Evolutionary conservation across 2,888 invertebrate genomes (phyloP), one percentile per base, ranked within the genome.

Genomic region (Biston stratarius): DNA sequence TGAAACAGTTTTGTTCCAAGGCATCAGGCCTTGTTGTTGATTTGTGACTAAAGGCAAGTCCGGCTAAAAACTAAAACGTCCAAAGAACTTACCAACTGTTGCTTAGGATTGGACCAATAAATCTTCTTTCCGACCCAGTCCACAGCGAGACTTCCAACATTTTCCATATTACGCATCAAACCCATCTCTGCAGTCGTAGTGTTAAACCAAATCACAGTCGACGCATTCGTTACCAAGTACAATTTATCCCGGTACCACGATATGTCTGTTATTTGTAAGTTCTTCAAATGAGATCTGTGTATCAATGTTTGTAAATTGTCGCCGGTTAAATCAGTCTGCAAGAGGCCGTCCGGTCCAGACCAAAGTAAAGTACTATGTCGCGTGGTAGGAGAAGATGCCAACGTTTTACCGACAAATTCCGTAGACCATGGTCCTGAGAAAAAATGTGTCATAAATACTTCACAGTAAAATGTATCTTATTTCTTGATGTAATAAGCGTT

Each of bases 51-150:
- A 24, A 24, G n/a, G n/a, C 24, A 24, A 24, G 24, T 24, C 24
- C 24, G 24, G 24, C 24, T 24, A 24, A 24, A 24, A 24, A 24
- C 24, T 24, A 70, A 52, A 14, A 0, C 34, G 8, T 6, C 9
- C 38, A 24, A 15, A 47, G 14, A 38, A 53, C 95, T 94, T 92
- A 98, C 97, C 94, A 97, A 92, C 86, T 97, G 97, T 80, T 97
- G 96, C 81, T 96, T 96, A 10, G 96, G 96, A 90, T 97, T 97
- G 0, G 97, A 97, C 98, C 98, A 99, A 84, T 99, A 99, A 9
- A 99, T 91, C 82, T 97, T 97, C 74, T 96, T 96, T 1, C 98
- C 98, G 57, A 98, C 96, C 98, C 98, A 98, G 83, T 99, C 99
- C 12, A 98, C 96, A 0, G 97, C 97, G 60, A 98, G 94, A 77